phyloP scores from a whole-genome alignment of 1,140 invertebrate species.

The Geopemphigus sp. region DNA sequence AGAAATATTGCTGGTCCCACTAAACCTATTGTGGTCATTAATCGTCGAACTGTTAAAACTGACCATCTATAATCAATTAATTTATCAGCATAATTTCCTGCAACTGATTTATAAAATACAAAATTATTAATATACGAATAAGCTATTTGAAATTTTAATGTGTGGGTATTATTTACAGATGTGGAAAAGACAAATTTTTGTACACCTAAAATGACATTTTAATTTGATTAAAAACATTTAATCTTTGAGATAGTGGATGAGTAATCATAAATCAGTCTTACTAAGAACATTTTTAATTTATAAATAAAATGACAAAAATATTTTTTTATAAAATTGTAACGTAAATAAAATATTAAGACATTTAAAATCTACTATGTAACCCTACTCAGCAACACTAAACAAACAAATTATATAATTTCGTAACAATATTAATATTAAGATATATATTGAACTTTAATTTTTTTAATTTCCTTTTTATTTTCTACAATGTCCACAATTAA shows the following conservation, averaged over 20 bases:
- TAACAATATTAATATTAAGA: not conserved
- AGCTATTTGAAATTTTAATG: no score
- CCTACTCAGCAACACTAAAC: no score
- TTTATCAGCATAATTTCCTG: conserved; percentile 73
- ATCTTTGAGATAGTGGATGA: no score
- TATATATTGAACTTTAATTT: not conserved
- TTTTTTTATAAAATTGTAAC: no score
- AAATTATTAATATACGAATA: not conserved
- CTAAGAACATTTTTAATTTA: no score
- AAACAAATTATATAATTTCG: no score
- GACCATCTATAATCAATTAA: conserved; percentile 68
- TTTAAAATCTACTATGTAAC: no score
- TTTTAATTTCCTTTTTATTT: not conserved
- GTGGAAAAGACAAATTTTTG: not conserved
- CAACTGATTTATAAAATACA: conserved; percentile 57
- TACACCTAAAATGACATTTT: not conserved
- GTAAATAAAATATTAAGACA: no score
- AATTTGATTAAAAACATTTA: not conserved
- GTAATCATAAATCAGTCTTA: no score
- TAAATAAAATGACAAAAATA: no score
- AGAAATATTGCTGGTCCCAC: conserved; percentile 73
- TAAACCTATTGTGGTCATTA: conserved; percentile 77
- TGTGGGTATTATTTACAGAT: not conserved
- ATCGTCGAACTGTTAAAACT: conserved; percentile 68
- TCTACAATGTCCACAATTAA: not conserved